Evolutionary conservation across 2,888 invertebrate species (phyloP).

Genomic region (Cephus rjabovi): DNA sequence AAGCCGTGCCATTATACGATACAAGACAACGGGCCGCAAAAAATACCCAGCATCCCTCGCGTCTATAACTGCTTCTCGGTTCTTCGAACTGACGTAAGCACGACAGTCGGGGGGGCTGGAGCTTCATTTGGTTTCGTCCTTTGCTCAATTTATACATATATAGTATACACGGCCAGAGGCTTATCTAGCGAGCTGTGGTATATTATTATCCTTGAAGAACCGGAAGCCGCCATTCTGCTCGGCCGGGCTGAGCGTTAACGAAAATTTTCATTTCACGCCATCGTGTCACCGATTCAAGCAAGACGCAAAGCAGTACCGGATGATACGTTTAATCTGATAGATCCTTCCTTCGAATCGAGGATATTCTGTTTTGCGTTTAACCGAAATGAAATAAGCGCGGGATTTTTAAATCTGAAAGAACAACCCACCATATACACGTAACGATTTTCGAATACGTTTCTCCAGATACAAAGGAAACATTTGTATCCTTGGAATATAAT

Average conservation of each 20-base stretch:
- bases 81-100: constrained; percentile 24
- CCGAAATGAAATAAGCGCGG: neutral
- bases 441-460: neutral
- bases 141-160: constrained; percentile 9
- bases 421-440: neutral
- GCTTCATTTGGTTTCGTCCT: neutral
- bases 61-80: constrained; percentile 27
- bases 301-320: neutral
- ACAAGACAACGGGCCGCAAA: constrained; percentile 48
- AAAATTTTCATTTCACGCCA: neutral
- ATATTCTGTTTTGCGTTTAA: neutral
- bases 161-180: neutral
- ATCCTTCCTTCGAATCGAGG: neutral
- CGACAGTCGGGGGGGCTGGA: neutral
- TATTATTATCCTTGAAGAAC: neutral
- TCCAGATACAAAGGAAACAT: neutral
- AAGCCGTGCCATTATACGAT: constrained; percentile 63
- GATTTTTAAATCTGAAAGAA: neutral
- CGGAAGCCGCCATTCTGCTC: neutral
- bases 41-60: constrained; percentile 48
- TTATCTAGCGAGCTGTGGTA: neutral
- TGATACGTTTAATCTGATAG: neutral
- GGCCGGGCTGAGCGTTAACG: neutral
- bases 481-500: neutral
- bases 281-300: neutral